Conservation (phyloP, 2,113 vertebrate genomes). For the Leptosomus discolor region DNA sequence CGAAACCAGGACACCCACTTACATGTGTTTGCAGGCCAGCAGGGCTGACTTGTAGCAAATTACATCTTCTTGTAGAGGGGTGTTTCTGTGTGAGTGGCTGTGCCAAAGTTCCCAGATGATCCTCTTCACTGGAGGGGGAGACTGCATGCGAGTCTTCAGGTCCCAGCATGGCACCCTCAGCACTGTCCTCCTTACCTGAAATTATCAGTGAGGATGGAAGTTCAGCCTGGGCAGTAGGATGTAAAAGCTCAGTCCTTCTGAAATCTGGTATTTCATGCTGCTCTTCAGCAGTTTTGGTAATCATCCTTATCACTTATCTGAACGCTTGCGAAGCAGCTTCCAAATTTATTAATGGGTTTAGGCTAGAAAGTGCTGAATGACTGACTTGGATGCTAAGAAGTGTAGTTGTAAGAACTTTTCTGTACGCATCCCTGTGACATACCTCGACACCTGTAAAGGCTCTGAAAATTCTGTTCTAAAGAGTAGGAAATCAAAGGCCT, state of each 20-base stretch:
- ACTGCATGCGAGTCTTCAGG: not conserved
- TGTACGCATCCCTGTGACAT: not conserved
- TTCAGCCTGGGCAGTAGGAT: not conserved
- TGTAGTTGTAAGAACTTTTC: not conserved
- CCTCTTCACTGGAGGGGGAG: not conserved
- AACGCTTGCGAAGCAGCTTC: not conserved
- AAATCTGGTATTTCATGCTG: not conserved
- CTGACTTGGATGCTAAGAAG: not conserved
- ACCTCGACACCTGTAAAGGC: not conserved
- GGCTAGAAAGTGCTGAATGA: not conserved
- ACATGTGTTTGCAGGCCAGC: not conserved
- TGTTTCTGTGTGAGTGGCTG: not conserved
- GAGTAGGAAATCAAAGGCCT: not conserved
- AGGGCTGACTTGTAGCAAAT: not conserved
- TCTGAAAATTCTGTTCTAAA: accelerated
- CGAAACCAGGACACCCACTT: no score
- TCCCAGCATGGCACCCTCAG: not conserved
- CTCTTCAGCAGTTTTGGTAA: not conserved
- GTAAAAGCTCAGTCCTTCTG: not conserved
- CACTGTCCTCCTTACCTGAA: not conserved
- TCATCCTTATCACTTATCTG: not conserved
- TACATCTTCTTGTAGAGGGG: not conserved
- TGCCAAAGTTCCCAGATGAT: not conserved
- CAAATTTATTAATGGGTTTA: not conserved
- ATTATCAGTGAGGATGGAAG: not conserved